phyloP scores from a whole-genome alignment of 2,113 vertebrate species.

The Ceyx margarethae region DNA sequence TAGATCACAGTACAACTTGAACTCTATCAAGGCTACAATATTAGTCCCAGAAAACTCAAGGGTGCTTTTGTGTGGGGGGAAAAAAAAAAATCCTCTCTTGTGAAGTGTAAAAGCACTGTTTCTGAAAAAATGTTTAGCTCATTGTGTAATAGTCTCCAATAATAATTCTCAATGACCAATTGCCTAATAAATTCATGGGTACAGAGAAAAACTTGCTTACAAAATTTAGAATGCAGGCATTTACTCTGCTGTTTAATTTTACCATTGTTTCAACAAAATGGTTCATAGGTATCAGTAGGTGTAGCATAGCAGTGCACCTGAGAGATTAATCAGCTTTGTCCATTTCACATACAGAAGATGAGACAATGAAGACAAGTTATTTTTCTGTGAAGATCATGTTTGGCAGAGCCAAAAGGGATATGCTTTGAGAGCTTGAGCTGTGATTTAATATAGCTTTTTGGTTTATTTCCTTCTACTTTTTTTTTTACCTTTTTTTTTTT shows the following conservation, averaged over 20 bases:
- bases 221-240: background rate
- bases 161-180: background rate
- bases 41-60: background rate
- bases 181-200: background rate
- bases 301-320: background rate
- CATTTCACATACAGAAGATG: background rate
- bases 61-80: background rate
- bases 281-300: background rate
- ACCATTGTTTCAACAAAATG: background rate
- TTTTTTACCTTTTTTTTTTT: background rate
- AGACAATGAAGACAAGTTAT: background rate
- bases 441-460: background rate
- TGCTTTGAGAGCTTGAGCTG: background rate
- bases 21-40: background rate
- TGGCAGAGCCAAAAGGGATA: background rate
- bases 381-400: background rate
- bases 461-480: background rate
- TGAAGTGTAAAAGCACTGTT: background rate
- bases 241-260: background rate
- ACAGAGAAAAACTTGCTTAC: background rate
- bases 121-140: constrained; percentile 5
- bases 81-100: background rate
- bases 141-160: background rate
- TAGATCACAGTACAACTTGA: background rate
- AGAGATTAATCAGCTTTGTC: background rate